Conservation (phyloP, 2,888 invertebrate species). For the Rhagonycha lutea region DNA sequence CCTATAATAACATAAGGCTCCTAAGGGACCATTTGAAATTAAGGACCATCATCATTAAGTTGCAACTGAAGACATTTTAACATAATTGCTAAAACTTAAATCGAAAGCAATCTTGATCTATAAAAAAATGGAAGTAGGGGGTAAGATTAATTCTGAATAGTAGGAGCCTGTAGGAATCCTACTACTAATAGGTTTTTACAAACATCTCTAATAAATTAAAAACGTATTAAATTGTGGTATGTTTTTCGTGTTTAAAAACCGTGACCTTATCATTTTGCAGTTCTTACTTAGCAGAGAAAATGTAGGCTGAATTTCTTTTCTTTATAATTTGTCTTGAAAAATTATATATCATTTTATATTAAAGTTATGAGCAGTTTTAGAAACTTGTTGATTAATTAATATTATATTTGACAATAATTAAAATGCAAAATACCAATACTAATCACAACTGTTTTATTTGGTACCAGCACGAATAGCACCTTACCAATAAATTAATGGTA, state of each 20-base stretch:
- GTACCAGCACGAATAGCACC: not conserved
- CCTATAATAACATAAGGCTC: too few species aligned
- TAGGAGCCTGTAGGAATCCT: too few species aligned
- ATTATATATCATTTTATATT: constrained; percentile 4
- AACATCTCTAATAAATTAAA: not conserved
- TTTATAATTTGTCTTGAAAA: not conserved
- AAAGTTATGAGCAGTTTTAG: not conserved
- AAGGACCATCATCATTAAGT: too few species aligned
- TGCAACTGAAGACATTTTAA: too few species aligned
- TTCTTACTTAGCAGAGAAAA: not conserved
- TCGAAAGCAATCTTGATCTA: too few species aligned
- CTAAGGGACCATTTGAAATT: too few species aligned
- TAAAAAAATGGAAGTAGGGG: too few species aligned
- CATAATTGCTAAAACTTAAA: too few species aligned
- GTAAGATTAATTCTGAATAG: too few species aligned
- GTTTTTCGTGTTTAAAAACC: not conserved
- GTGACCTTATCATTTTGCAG: not conserved
- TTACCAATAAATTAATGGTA: not conserved
- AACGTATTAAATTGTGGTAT: not conserved
- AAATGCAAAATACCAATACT: not conserved
- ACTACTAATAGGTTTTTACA: not conserved
- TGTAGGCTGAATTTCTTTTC: constrained; percentile 3
- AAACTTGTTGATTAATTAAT: constrained; percentile 5
- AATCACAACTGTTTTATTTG: not conserved
- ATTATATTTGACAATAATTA: not conserved